Evolutionary conservation across 2,113 vertebrate species (phyloP), one percentile per base, ranked within the genome.

Genomic region (Coptodon rendalli): DNA sequence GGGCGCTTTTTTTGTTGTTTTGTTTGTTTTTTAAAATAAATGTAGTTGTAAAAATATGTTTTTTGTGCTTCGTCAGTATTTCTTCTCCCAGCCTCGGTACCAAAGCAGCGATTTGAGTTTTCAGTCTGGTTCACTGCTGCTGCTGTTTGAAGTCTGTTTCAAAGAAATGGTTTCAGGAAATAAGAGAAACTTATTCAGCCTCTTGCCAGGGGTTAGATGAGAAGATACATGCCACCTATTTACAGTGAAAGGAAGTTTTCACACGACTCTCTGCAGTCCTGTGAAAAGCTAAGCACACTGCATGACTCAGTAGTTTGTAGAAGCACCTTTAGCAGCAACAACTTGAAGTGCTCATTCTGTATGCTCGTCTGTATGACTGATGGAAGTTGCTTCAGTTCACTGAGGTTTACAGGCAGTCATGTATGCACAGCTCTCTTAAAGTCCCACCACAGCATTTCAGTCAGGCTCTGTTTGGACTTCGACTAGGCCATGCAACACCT

Each of bases 1-100:
- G 95, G 96, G 97, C 96, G 96, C 96, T 97, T 97, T 92, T 89
- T 89, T 93, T 86, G 12, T 97, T 97, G 13, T 0, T 10, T 10
- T 31, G 9, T 43, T 43, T 40, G 10, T 97, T 88, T 92, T 93
- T 93, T 90, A 16, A 95, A 98, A 98, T 98, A 98, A 99, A 98
- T 97, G 97, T 97, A 96, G 96, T 92, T 94, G 91, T 93, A 95
- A 96, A 94, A 86, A 76, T 86, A 14, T 11, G 3, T 10, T 38
- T 36, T 54, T 57, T 71, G 54, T 89, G 40, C 13, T 27, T 13
- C 71, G 56, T 14, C 5, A 31, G 5, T 54, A 4, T 79, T 19
- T 82, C 3, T 50, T 22, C 27, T 56, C 4, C 9, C 57, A 48
- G 38, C 5, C 31, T 82, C 2, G 0, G 6, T 34, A 78, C 11